These are phyloP conservation scores for Timema podura DNA, from an alignment of 2,888 invertebrate species.

Conservation along the genomic window DNA sequence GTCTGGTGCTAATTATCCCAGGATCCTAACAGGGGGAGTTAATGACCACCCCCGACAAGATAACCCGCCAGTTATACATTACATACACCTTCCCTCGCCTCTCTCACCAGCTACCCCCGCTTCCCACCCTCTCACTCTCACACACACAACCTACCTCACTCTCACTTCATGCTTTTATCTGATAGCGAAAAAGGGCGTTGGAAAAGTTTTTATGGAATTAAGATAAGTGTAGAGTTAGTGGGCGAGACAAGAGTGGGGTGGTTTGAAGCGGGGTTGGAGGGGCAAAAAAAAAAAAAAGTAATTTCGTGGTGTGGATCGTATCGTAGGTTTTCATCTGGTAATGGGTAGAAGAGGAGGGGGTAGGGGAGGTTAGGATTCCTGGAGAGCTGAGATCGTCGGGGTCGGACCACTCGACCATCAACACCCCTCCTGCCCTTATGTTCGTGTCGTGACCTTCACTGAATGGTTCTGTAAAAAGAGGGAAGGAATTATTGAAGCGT, in stretches of 20 bases:
- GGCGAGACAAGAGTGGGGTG: conserved; percentile 5
- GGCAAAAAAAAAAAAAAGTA: conserved; percentile 23
- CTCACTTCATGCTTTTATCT: conserved; percentile 14
- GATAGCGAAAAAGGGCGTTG: conserved; percentile 21
- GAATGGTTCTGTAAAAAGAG: too few relatives aligned
- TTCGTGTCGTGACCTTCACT: too few relatives aligned
- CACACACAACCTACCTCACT: conserved; percentile 1
- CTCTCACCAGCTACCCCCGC: background rate
- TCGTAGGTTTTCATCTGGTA: conserved; percentile 18
- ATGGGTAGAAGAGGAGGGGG: conserved; percentile 15
- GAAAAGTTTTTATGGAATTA: conserved; percentile 24
- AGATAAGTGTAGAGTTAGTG: conserved; percentile 18
- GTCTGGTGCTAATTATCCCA: conserved; percentile 10
- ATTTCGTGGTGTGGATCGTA: conserved; percentile 25
- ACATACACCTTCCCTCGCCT: too few relatives aligned
- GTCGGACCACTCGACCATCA: background rate
- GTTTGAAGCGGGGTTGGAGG: conserved; percentile 5
- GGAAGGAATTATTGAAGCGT: too few relatives aligned
- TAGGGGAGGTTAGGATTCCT: conserved; percentile 37
- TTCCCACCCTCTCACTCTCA: conserved; percentile 11
- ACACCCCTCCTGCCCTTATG: background rate
- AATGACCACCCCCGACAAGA: conserved; percentile 14
- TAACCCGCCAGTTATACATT: conserved; percentile 10
- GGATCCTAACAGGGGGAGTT: conserved; percentile 9
- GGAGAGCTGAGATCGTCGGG: background rate